Evolutionary conservation across 2,888 invertebrate species (phyloP).

Genomic region (Nemoura dubitans): DNA sequence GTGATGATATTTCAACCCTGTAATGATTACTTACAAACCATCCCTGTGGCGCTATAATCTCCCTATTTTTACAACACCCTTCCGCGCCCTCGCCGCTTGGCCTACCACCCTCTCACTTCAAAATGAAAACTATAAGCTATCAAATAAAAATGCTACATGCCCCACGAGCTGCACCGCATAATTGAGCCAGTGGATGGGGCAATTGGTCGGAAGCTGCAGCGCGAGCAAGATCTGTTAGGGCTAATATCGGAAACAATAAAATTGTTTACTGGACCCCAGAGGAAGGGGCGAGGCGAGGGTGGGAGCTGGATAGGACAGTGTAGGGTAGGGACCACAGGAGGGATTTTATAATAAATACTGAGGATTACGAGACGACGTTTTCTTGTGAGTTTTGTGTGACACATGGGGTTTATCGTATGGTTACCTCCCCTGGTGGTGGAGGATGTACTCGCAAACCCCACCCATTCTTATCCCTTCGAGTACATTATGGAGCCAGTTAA

Average conservation of each 20-base stretch:
- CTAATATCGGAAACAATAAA: constrained; percentile 50
- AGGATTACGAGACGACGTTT: constrained; percentile 46
- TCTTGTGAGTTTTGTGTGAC: constrained; percentile 42
- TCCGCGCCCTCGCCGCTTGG: background rate
- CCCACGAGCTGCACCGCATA: constrained; percentile 15
- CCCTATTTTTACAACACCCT: constrained; percentile 37
- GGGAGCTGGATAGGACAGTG: background rate
- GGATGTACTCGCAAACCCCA: background rate
- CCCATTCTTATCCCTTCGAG: constrained; percentile 36
- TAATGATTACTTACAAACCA: constrained; percentile 45
- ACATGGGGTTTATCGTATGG: constrained; percentile 45
- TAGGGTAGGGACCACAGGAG: constrained; percentile 31
- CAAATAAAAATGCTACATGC: constrained; percentile 40
- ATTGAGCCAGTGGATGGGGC: background rate
- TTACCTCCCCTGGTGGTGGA: background rate
- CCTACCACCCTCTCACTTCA: constrained; percentile 31
- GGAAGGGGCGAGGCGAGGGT: constrained; percentile 38
- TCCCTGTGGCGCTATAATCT: constrained; percentile 50
- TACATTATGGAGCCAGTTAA: constrained; percentile 31
- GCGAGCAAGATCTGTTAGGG: constrained; percentile 43
- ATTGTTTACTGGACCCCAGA: constrained; percentile 42
- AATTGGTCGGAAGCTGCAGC: constrained; percentile 10
- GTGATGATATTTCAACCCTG: background rate
- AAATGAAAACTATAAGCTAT: constrained; percentile 39
- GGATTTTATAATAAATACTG: constrained; percentile 47